Percentiles rank a stretch among this genome's conserved stretches.
phyloP scores from a whole-genome alignment of 2,113 vertebrate genomes.

The cattle (Bos taurus) region DNA sequence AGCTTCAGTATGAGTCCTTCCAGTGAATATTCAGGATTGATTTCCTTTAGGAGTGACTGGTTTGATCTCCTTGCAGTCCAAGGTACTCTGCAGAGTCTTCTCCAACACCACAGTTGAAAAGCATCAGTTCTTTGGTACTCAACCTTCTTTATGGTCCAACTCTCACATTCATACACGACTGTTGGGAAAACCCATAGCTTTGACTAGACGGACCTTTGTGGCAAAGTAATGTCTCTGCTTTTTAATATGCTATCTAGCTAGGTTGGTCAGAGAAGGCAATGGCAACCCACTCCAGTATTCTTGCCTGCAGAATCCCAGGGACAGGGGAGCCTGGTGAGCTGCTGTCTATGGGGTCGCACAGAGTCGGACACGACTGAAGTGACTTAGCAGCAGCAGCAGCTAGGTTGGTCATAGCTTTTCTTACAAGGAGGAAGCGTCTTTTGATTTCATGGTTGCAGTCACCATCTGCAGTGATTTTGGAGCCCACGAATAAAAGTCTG shows the following conservation, averaged over 20 bases:
- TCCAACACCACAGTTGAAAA: not conserved
- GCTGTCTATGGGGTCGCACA: no score
- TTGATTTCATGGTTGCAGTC: not conserved
- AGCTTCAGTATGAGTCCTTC: not conserved
- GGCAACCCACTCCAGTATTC: no score
- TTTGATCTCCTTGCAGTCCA: not conserved
- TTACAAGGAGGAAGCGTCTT: not conserved
- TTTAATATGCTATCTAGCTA: not conserved
- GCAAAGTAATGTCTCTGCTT: not conserved
- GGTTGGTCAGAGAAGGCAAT: not conserved
- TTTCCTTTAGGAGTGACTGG: not conserved
- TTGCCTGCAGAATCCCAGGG: no score
- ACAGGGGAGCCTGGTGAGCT: no score
- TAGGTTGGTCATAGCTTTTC: not conserved
- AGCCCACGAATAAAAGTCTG: not conserved
- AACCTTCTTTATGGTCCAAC: not conserved
- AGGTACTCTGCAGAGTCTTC: not conserved
- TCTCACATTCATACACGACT: not conserved
- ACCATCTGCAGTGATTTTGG: not conserved
- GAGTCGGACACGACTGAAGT: no score
- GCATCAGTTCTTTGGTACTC: not conserved
- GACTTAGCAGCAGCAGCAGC: no score
- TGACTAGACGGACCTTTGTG: not conserved
- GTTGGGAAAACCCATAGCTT: not conserved
- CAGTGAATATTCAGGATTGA: not conserved